Evolutionary conservation across 2,797 vertebrate genomes (phyloP).

Genomic region (Acipenser transmontanus): DNA sequence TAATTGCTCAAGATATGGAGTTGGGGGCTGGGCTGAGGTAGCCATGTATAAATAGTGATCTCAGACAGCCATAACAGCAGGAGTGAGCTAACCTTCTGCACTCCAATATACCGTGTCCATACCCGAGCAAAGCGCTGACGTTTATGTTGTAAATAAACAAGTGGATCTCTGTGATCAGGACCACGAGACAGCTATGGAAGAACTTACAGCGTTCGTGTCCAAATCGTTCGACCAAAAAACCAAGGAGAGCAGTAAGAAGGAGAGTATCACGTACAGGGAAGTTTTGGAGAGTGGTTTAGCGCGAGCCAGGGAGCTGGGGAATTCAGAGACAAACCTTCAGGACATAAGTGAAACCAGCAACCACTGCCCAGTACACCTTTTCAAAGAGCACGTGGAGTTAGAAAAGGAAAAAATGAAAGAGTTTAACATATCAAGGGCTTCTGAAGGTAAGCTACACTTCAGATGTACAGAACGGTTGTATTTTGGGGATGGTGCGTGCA

Average conservation of each 20-base stretch:
- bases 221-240: constrained; percentile 96
- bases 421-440: constrained; percentile 73
- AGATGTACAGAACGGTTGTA: too few relatives aligned
- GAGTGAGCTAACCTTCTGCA: constrained; percentile 84
- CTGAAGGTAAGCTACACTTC: constrained; percentile 68
- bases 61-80: constrained; percentile 93
- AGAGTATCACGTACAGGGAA: constrained; percentile 92
- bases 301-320: constrained; percentile 82
- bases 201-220: constrained; percentile 96
- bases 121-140: constrained; percentile 52
- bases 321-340: constrained; percentile 79
- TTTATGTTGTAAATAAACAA: constrained; percentile 51
- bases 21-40: constrained; percentile 82
- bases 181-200: constrained; percentile 81
- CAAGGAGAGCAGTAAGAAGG: constrained; percentile 86
- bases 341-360: constrained; percentile 80
- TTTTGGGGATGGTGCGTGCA: neutral
- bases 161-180: constrained; percentile 75
- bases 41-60: constrained; percentile 97
- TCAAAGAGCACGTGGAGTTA: constrained; percentile 83
- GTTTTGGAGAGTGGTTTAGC: constrained; percentile 96
- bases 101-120: constrained; percentile 62
- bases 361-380: constrained; percentile 86
- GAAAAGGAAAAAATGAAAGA: constrained; percentile 93
- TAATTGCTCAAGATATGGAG: constrained; percentile 91